Evolutionary conservation across 2,797 vertebrate genomes (phyloP), one percentile per base, ranked within the genome.

Genomic region (Fratercula arctica): DNA sequence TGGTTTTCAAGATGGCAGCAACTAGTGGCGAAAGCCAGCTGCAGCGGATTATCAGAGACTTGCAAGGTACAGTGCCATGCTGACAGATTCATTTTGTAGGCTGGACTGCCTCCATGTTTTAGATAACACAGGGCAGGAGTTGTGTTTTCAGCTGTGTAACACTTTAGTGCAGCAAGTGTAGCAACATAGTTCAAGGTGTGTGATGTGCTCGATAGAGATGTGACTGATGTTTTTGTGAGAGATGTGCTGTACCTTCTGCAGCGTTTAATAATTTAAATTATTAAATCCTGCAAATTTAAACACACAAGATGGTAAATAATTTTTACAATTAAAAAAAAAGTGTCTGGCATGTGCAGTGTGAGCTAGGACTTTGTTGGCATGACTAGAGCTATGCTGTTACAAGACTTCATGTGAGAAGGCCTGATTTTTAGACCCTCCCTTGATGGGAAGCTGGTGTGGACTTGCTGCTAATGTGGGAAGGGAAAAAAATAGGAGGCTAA

Each of bases 11-110:
- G 97, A 99, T 99, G 99, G 98, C 99, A 90, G 95, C 96, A 77
- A 92, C 95, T 8, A 97, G 98, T 16, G 98, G 98, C 0, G 99
- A 99, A 97, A 98, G 98, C 97, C 99, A 99, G 95, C 98, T 99
- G 81, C 99, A 99, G 97, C 98, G 99, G 97, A 99, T 99, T 98
- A 98, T 99, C 97, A 97, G 98, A 89, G 99, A 99, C 98, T 98
- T 99, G 96, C 98, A 99, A 96, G 99, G 99, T 99, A 98, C 81
- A 53, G 82, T 93, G 93, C 60, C 31, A 4, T 66, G 39, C 78
- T 85, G 90, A 15, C 50, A 59, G 48, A 60, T 45, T 26, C 1
- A 0, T 63, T 76, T 79, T 72, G 8, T 57, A 68, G 51, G 29
- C 43, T 68, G 54, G 63, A 23, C 63, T 74, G 43, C 25, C 59